phyloP scores from a whole-genome alignment of 2,888 invertebrate species.

The Cotesia congregata region DNA sequence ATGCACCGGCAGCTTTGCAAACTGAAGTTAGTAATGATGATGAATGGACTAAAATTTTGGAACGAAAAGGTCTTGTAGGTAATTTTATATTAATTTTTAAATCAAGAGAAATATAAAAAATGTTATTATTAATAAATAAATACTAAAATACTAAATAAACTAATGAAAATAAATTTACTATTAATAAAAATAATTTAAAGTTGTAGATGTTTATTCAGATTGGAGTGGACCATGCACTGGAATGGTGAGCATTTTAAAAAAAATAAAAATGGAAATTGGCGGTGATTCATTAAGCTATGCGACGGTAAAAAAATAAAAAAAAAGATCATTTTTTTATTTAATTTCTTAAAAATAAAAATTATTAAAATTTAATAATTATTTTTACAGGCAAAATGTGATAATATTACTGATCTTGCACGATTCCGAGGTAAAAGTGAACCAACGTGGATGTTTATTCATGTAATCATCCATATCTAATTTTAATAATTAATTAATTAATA shows the following conservation, averaged over 20 bases:
- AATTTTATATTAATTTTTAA: slow-evolving; percentile 25
- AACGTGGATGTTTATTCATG: slow-evolving; percentile 86
- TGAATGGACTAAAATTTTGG: slow-evolving; percentile 85
- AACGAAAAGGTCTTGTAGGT: slow-evolving; percentile 80
- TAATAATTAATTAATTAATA: slow-evolving; percentile 11
- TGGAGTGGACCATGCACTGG: slow-evolving; percentile 95
- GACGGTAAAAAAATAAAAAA: slow-evolving; percentile 73
- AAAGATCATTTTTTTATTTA: slow-evolving; percentile 9
- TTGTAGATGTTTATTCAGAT: slow-evolving; percentile 92
- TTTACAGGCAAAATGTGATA: slow-evolving; percentile 73
- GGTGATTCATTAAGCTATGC: slow-evolving; percentile 88
- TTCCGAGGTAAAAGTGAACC: slow-evolving; percentile 92
- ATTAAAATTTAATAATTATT: slow-evolving; percentile 31
- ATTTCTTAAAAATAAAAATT: slow-evolving; percentile 1
- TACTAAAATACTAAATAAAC: background rate
- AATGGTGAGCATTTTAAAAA: slow-evolving; percentile 88
- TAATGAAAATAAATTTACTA: slow-evolving; percentile 21
- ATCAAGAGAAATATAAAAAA: background rate
- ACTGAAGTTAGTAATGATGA: slow-evolving; percentile 86
- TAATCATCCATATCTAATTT: slow-evolving; percentile 44
- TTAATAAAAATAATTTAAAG: slow-evolving; percentile 69
- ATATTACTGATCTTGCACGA: slow-evolving; percentile 80
- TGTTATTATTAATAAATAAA: background rate
- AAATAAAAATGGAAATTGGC: slow-evolving; percentile 90
- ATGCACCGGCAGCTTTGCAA: slow-evolving; percentile 82